Evolutionary conservation across 2,113 vertebrate genomes (phyloP).

Genomic region (Laticauda colubrina): DNA sequence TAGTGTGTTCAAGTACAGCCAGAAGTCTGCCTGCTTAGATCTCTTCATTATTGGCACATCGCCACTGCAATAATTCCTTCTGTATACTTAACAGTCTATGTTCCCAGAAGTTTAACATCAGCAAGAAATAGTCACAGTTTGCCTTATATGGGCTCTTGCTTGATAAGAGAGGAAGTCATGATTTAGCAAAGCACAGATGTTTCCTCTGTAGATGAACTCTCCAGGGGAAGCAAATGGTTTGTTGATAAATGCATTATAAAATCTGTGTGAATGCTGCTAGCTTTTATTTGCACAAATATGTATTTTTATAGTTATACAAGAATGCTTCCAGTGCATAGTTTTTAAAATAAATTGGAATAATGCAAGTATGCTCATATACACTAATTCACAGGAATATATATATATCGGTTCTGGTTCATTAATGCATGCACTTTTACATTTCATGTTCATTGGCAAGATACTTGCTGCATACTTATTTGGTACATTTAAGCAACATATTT

Average conservation of each 20-base stretch:
- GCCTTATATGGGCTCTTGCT: slow-evolving; percentile 69
- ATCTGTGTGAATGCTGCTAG: not conserved
- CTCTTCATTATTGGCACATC: not conserved
- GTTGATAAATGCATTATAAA: not conserved
- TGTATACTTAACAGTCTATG: slow-evolving; percentile 35
- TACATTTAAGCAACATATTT: not conserved
- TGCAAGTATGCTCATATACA: not conserved
- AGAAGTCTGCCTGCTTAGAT: not conserved
- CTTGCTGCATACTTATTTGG: not conserved
- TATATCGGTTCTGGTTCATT: not conserved
- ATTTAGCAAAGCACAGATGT: slow-evolving; percentile 29
- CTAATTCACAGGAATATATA: fast-evolving
- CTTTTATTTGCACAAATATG: not conserved
- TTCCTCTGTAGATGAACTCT: slow-evolving; percentile 67
- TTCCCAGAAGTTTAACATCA: slow-evolving; percentile 34
- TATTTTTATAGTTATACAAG: not conserved
- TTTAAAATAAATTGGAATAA: not conserved
- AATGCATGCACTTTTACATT: fast-evolving
- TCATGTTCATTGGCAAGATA: not conserved
- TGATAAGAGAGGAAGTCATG: slow-evolving; percentile 63
- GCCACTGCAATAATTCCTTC: not conserved
- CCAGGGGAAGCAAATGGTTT: not conserved
- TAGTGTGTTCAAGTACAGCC: not conserved
- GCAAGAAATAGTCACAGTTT: slow-evolving; percentile 41
- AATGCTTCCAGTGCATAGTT: not conserved